Base-by-base conservation (phyloP, 2,888 invertebrate genomes). In the Vannuccia rotundouncinata region DNA sequence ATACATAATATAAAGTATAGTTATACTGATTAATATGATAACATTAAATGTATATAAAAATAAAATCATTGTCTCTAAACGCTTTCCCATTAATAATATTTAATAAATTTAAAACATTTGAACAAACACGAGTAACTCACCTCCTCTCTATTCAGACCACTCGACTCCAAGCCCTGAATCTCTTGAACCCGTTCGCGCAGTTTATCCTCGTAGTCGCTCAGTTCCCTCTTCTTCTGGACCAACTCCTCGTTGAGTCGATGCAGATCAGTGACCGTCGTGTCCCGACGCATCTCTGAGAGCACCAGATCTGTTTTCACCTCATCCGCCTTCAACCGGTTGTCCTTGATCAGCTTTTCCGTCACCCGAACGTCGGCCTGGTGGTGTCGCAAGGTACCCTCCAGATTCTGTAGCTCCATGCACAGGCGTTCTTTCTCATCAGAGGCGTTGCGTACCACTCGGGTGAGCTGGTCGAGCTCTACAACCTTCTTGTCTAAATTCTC, bases 281-380 rank as follows among this genome's bases (percentile, higher is more conserved):
- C 85, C 60, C 85, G 81, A 80, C 86, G 86, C 81, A 86, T 86
- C 81, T 87, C 87, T 1, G 85, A 82, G 81, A 86, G 81, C 85
- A 86, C 85, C 80, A 87, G 82, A 81, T 86, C 85, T 0, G 86
- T 86, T 81, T 86, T 85, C 30, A 85, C 85, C 81, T 86, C 85
- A 73, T 86, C 86, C 29, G 84, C 84, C 81, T 85, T 83, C 17
- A 84, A 84, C 73, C 85, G 83, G 29, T 84, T 84, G 10, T 84
- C 84, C 81, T 85, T 82, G 2, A 82, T 45, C 74, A 81, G 80
- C 75, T 79, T 78, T 66, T 83, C 83, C 22, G 79, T 30, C n/a
- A 82, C 81, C 10, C 82, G 81, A 13, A 83, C 59, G 59, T 83
- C 83, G n/a, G 80, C 80, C 59, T 77, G 74, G 77, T 80, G 74